Conservation (phyloP, 2,888 invertebrate genomes). For the Chrysolina oricalcia region DNA sequence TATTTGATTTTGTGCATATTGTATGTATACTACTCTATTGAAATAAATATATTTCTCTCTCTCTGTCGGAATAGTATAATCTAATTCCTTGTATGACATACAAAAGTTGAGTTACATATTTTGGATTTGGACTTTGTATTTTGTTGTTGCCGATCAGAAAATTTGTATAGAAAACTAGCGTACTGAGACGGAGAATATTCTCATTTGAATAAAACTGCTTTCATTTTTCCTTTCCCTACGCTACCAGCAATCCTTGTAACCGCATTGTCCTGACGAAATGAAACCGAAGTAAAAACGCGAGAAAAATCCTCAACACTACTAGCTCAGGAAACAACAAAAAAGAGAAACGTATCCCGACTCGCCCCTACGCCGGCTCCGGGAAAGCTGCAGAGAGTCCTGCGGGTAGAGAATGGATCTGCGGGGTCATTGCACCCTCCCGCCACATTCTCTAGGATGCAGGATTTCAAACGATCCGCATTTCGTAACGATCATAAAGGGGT, state of each 20-base stretch:
- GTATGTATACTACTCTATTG: too few species aligned
- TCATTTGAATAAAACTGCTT: too few species aligned
- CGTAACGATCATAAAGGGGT: constrained; percentile 1
- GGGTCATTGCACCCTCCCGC: constrained; percentile 17
- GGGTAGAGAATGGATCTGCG: constrained; percentile 21
- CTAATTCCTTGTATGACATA: too few species aligned
- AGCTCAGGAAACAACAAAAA: constrained; percentile 6
- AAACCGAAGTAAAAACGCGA: neutral
- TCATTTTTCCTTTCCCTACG: neutral
- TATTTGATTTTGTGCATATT: too few species aligned
- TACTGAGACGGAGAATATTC: too few species aligned
- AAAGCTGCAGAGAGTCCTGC: constrained; percentile 29
- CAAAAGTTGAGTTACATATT: too few species aligned
- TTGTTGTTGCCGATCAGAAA: too few species aligned
- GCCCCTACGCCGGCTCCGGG: constrained; percentile 16
- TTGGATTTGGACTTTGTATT: too few species aligned
- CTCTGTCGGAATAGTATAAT: too few species aligned
- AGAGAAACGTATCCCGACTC: neutral
- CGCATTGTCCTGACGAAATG: neutral
- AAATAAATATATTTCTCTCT: too few species aligned
- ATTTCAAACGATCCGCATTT: constrained; percentile 3
- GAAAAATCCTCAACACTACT: neutral
- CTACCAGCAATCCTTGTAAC: neutral
- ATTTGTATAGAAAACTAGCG: too few species aligned
- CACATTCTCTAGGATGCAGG: constrained; percentile 24